Evolutionary conservation across 2,113 vertebrate species (phyloP).

Genomic region (Oxyruncus cristatus): DNA sequence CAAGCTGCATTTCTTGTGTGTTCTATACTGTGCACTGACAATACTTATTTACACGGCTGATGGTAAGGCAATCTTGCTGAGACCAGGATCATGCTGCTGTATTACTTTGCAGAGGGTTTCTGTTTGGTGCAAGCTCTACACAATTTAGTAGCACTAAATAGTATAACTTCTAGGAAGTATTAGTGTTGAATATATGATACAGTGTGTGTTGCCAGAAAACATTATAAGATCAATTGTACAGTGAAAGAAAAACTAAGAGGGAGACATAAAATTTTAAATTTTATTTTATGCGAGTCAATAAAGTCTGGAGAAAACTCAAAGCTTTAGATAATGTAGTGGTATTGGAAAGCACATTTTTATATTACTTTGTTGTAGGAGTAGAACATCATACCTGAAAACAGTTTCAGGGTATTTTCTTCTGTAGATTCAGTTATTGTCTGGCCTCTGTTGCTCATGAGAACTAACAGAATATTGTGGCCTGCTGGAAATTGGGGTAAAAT

Average conservation of each 20-base stretch:
- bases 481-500: neutral
- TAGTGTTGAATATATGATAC: neutral
- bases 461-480: neutral
- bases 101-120: neutral
- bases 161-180: neutral
- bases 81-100: neutral
- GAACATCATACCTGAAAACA: neutral
- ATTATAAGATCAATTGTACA: neutral
- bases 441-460: neutral
- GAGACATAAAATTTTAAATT: neutral
- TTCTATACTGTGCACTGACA: neutral
- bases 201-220: neutral
- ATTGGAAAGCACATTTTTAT: neutral
- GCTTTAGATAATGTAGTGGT: neutral
- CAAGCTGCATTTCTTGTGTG: neutral
- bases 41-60: neutral
- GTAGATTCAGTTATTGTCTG: neutral
- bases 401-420: neutral
- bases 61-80: neutral
- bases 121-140: neutral
- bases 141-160: neutral
- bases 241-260: neutral
- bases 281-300: neutral
- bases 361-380: neutral
- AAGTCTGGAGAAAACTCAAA: neutral